A percentile compares a stretch with the other conserved stretches of the same genome.
phyloP scores from a whole-genome alignment of 1,140 invertebrate genomes.

The Caenorhabditis tropicalis region DNA sequence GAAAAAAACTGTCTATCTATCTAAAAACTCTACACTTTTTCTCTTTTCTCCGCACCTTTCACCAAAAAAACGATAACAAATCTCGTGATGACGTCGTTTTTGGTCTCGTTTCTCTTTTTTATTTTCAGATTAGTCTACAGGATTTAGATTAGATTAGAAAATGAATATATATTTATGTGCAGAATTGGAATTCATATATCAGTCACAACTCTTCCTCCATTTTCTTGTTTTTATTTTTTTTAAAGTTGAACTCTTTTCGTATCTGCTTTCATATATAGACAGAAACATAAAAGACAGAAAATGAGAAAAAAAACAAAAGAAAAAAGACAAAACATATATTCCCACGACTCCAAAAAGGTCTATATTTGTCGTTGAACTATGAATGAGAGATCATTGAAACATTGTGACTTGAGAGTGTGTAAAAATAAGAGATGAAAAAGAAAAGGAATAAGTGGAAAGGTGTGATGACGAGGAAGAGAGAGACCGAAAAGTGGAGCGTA shows the following conservation, averaged over 20 bases:
- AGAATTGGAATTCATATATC: too few species aligned
- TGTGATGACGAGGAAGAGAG: background rate
- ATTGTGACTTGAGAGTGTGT: background rate
- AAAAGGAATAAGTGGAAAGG: background rate
- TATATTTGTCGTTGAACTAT: background rate
- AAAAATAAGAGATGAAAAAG: background rate
- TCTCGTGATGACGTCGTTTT: background rate
- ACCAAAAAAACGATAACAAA: constrained; percentile 23
- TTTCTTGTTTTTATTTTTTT: too few species aligned
- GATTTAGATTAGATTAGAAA: background rate
- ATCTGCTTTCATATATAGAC: too few species aligned
- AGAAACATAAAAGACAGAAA: too few species aligned
- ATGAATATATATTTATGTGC: too few species aligned
- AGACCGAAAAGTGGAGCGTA: constrained; percentile 35
- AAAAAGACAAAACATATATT: background rate
- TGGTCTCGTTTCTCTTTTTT: background rate
- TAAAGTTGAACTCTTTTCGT: too few species aligned
- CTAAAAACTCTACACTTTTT: background rate
- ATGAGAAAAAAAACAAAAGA: background rate
- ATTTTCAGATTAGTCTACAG: background rate
- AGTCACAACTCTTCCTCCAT: too few species aligned
- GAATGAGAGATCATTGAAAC: constrained; percentile 9
- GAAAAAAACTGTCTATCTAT: background rate
- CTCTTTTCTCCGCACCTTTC: background rate
- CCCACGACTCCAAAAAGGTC: background rate